Conservation (phyloP, 2,888 invertebrate species). For the Aleiodes alternator region DNA sequence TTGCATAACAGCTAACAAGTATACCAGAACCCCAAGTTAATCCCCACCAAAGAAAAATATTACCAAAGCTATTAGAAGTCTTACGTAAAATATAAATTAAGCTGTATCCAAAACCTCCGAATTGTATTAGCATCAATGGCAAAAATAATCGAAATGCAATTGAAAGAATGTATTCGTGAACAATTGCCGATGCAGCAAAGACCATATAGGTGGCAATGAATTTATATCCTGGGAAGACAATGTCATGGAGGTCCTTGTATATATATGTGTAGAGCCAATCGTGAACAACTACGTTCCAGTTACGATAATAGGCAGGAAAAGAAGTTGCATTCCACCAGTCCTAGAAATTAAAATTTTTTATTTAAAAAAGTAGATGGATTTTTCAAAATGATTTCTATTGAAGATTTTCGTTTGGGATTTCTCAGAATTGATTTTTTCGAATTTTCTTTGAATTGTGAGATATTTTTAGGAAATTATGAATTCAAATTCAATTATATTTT, state of each 20-base stretch:
- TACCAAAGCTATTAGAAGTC: constrained; percentile 78
- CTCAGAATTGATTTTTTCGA: no score
- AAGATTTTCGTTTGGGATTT: no score
- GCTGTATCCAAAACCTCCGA: constrained; percentile 82
- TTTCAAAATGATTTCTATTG: no score
- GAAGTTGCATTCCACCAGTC: constrained; percentile 96
- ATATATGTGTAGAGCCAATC: constrained; percentile 95
- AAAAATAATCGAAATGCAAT: constrained; percentile 90
- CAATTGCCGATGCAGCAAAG: constrained; percentile 88
- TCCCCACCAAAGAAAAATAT: constrained; percentile 90
- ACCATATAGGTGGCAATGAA: constrained; percentile 77
- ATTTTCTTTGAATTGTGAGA: no score
- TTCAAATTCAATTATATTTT: no score
- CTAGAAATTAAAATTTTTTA: constrained; percentile 73
- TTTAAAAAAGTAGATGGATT: background rate
- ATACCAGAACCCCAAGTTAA: constrained; percentile 87
- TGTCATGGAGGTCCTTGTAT: constrained; percentile 81
- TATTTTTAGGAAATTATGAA: no score
- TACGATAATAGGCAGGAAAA: constrained; percentile 91
- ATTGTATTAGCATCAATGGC: constrained; percentile 88
- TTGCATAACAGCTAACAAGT: constrained; percentile 85
- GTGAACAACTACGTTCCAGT: constrained; percentile 96
- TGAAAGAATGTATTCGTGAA: constrained; percentile 91
- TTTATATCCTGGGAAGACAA: constrained; percentile 74
- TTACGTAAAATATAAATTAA: constrained; percentile 78